phyloP scores from a whole-genome alignment of 2,797 vertebrate species.

The Aplochiton taeniatus region DNA sequence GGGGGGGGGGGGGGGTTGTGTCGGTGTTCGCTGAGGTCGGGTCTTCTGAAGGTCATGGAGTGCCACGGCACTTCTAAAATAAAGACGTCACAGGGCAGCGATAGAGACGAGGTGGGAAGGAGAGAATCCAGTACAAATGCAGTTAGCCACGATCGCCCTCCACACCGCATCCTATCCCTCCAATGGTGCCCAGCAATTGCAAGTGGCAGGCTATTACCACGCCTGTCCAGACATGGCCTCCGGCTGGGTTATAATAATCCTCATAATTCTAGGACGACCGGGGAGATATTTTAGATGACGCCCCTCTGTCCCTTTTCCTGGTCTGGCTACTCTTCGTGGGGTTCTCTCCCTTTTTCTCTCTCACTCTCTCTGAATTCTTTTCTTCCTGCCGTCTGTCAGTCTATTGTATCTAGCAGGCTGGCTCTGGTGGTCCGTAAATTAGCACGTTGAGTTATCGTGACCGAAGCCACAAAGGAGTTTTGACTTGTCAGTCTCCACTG shows the following conservation, averaged over 20 bases:
- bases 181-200: conserved; percentile 60
- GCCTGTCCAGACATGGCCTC: conserved; percentile 56
- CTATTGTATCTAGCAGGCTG: too few species aligned
- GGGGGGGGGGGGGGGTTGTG: too few species aligned
- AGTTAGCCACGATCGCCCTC: conserved; percentile 54
- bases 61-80: conserved; percentile 55
- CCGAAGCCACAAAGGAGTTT: conserved; percentile 52
- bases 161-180: conserved; percentile 41
- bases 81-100: conserved; percentile 34
- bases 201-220: conserved; percentile 71
- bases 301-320: conserved; percentile 17
- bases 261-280: conserved; percentile 50
- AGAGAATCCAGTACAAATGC: conserved; percentile 64
- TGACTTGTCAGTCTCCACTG: conserved; percentile 25
- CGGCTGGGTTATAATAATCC: conserved; percentile 54
- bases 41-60: conserved; percentile 79
- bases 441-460: conserved; percentile 35
- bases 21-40: conserved; percentile 71
- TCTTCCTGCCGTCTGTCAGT: conserved; percentile 34
- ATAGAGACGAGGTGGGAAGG: background rate
- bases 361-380: conserved; percentile 29
- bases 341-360: background rate
- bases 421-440: too few species aligned
- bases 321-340: conserved; percentile 25
- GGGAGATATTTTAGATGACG: conserved; percentile 50